Conservation (phyloP, 2,888 invertebrate genomes). For the Podabrus alpinus region DNA sequence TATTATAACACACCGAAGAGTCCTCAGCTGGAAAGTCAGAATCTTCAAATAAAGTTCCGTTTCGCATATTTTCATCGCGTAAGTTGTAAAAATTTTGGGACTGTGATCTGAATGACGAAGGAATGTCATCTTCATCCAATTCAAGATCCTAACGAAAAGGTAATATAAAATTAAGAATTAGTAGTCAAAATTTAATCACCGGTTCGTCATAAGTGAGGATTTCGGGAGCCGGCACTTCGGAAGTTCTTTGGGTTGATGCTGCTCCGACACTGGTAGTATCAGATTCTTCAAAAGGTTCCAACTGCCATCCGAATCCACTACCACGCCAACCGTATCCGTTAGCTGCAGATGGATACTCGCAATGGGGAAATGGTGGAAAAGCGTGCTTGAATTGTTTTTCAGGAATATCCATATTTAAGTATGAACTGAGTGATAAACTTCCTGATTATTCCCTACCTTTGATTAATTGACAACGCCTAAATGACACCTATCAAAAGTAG, state of each 20-base stretch:
- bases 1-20: constrained; percentile 78
- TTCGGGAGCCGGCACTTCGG: background rate
- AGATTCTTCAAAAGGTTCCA: background rate
- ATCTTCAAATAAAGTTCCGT: constrained; percentile 85
- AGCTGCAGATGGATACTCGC: background rate
- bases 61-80: constrained; percentile 70
- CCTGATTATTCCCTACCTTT: too few relatives aligned
- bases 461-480: too few relatives aligned
- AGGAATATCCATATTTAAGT: background rate
- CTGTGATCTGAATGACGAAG: constrained; percentile 59
- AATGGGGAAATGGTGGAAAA: background rate
- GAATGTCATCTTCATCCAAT: constrained; percentile 81
- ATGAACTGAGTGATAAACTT: too few relatives aligned
- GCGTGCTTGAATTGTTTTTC: background rate
- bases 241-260: too few relatives aligned
- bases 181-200: too few relatives aligned
- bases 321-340: background rate
- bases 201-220: background rate
- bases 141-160: constrained; percentile 50
- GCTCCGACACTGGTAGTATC: rapidly evolving
- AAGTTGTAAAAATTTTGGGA: constrained; percentile 68
- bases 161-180: background rate
- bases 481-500: too few relatives aligned
- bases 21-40: constrained; percentile 79
- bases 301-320: background rate